phyloP scores from a whole-genome alignment of 2,888 invertebrate genomes.

The Chloroclysta siterata region DNA sequence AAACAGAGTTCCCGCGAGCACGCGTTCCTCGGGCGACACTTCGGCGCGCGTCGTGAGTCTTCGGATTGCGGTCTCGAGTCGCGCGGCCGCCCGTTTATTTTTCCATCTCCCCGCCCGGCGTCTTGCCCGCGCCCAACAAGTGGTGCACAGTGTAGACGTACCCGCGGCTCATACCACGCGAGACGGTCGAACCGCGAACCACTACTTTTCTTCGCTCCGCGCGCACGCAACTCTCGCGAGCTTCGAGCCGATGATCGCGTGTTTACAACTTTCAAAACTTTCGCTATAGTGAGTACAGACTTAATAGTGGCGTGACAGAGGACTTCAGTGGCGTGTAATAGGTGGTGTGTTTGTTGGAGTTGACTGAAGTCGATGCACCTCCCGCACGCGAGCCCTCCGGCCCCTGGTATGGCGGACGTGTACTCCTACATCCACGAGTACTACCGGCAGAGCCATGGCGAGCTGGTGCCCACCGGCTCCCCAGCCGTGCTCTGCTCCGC shows the following conservation, averaged over 20 bases:
- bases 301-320: constrained; percentile 65
- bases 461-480: constrained; percentile 96
- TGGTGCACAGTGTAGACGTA: constrained; percentile 70
- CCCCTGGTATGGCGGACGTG: constrained; percentile 89
- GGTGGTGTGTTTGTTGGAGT: constrained; percentile 64
- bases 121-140: constrained; percentile 82
- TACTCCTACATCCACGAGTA: constrained; percentile 91
- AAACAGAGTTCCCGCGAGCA: constrained; percentile 81
- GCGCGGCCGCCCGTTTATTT: constrained; percentile 71
- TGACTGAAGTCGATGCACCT: constrained; percentile 87
- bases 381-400: constrained; percentile 84
- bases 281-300: constrained; percentile 66
- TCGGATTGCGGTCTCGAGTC: constrained; percentile 80
- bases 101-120: constrained; percentile 79
- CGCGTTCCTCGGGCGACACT: constrained; percentile 76
- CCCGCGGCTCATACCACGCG: constrained; percentile 71
- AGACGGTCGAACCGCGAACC: constrained; percentile 73
- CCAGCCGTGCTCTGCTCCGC: constrained; percentile 97
- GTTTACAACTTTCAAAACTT: constrained; percentile 73
- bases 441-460: constrained; percentile 95
- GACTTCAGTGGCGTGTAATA: constrained; percentile 76
- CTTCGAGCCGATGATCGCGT: constrained; percentile 61
- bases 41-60: constrained; percentile 81
- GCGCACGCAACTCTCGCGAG: constrained; percentile 67
- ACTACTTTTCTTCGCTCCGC: constrained; percentile 75